Evolutionary conservation across 2,113 vertebrate species (phyloP), one percentile per base, ranked within the genome.

Genomic region (Cranoglanis bouderius): DNA sequence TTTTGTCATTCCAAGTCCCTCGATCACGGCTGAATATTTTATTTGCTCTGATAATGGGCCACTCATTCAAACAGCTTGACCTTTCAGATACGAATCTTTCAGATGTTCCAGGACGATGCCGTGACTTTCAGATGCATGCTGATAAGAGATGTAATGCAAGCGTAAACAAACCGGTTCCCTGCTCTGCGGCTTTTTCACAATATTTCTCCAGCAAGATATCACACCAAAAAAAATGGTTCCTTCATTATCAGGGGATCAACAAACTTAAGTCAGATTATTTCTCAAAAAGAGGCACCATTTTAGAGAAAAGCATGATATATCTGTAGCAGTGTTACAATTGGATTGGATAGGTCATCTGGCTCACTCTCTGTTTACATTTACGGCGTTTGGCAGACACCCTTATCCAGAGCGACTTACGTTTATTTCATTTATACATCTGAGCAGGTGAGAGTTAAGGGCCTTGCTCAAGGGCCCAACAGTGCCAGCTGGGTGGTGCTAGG

Each of bases 41-140:
- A 87, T 88, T 88, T 74, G 67, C 51, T 43, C 67, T 88, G 78
- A 85, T 92, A 89, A 91, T 61, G n/a, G 81, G 53, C 35, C 53
- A 26, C 70, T 63, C 88, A 75, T 89, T 91, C 82, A 88, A 90
- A 90, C 89, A 77, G 91, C 87, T 61, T 90, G 86, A 92, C 82
- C 88, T 92, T 92, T 91, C 46, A 88, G 88, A 91, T 88, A 90
- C 29, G 46, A 84, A 90, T 90, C 83, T 88, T 82, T 65, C 46
- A n/a, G 32, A 87, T 65, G 86, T 53, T 85, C 49, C 87, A 78
- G 67, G 21, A 78, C 9, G 57, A 38, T 77, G 84, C 18, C 18
- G 21, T 24, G 80, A 26, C 8, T 59, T 24, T 82, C 53, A 57
- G 32, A 46, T 29, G 75, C 46, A 18, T 7, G 8, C n/a, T 57